Evolutionary conservation across 2,797 vertebrate species (phyloP), one percentile per base, ranked within the genome.

Genomic region (Onychomys torridus): DNA sequence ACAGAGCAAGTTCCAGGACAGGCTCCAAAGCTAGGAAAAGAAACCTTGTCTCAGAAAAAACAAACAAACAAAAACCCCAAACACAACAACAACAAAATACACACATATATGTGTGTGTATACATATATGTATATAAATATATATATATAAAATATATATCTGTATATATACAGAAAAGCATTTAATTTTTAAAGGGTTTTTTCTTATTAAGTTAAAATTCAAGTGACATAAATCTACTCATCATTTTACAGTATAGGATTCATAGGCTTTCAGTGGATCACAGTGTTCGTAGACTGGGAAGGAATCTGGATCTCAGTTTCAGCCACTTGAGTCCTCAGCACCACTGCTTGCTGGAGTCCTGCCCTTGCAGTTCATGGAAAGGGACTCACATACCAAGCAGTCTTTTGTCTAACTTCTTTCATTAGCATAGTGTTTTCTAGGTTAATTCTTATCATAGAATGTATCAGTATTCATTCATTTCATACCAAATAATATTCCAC

Each of bases 151-250:
- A n/a, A 37, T 71, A 37, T 4, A 23, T 37, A 37, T 37, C 9
- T 37, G 14, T 37, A 17, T 73, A 46, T 75, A 63, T 29, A 63
- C 27, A 65, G 25, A 77, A 77, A 77, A 67, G 9, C 25, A 65
- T 19, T 57, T 75, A 29, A 75, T 29, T 77, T 92, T 89, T 6
- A 89, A 43, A 19, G 46, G 63, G 5, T 76, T 76, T 57, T 87
- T 84, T 78, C 76, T 76, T 71, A 59, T 59, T 76, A 89, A 89
- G 55, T 49, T 63, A 77, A 63, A 89, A 61, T 61, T 76, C 19
- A 46, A 76, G 55, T 61, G n/a, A 34, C 69, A 73, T 73, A 46
- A 61, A 61, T 76, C 2, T 17, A 34, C 37, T 76, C 16, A 32
- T 52, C 34, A 75, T 76, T 89, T 82, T 67, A 55, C 10, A 81